Evolutionary conservation across 2,888 invertebrate genomes (phyloP).

Genomic region (Noctua janthe): DNA sequence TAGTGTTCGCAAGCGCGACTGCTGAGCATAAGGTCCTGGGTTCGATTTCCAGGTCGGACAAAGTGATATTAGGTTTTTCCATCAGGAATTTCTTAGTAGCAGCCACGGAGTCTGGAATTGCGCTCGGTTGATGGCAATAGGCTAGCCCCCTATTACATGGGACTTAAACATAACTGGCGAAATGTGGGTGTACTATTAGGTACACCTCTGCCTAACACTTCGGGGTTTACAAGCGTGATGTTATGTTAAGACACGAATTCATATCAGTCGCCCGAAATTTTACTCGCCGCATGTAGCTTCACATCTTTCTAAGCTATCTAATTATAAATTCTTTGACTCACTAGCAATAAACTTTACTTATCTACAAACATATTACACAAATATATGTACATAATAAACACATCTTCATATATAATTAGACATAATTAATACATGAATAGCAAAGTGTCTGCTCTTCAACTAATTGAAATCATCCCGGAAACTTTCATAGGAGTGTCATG

Average conservation of each 20-base stretch:
- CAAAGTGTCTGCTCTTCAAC: slow-evolving; percentile 42
- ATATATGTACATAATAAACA: slow-evolving; percentile 39
- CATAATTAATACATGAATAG: slow-evolving; percentile 48
- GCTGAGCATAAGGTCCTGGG: too few relatives aligned
- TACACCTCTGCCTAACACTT: too few relatives aligned
- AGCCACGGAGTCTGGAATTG: too few relatives aligned
- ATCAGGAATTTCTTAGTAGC: too few relatives aligned
- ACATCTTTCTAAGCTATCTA: not conserved
- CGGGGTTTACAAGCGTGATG: too few relatives aligned
- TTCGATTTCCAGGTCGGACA: too few relatives aligned
- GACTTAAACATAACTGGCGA: too few relatives aligned
- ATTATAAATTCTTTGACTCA: not conserved
- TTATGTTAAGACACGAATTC: not conserved
- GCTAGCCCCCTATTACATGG: too few relatives aligned
- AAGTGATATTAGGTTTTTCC: too few relatives aligned
- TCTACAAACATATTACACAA: slow-evolving; percentile 4
- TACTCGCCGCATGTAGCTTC: not conserved
- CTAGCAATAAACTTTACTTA: slow-evolving; percentile 3
- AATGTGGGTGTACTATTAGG: too few relatives aligned
- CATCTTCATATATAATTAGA: slow-evolving; percentile 35
- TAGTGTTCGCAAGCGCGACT: too few relatives aligned
- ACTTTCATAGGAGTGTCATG: slow-evolving; percentile 37
- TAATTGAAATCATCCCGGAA: slow-evolving; percentile 60
- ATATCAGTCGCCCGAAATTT: not conserved
- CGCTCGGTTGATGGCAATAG: too few relatives aligned